Evolutionary conservation across 2,797 vertebrate genomes (phyloP).

Genomic region (Oryzias sinensis): DNA sequence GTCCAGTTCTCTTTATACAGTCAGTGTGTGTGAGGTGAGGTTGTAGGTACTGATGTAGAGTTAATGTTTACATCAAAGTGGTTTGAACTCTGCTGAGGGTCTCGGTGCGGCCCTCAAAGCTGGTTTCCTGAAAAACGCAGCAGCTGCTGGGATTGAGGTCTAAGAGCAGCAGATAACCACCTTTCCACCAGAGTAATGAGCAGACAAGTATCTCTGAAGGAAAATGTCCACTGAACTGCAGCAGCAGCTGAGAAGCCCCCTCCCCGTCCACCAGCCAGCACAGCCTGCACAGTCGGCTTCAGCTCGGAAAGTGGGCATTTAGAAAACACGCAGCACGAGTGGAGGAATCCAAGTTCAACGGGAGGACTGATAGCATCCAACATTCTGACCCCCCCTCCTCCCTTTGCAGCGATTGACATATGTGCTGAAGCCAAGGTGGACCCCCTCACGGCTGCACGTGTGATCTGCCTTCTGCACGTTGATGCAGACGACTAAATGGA

Average conservation of each 20-base stretch:
- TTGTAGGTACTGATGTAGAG: no score
- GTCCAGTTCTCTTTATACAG: no score
- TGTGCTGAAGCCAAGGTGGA: neutral
- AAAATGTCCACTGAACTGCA: constrained; percentile 3
- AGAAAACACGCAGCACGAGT: neutral
- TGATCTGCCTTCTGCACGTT: neutral
- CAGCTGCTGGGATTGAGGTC: no score
- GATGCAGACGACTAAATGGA: no score
- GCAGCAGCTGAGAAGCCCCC: neutral
- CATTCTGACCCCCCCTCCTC: no score
- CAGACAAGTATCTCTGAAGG: neutral
- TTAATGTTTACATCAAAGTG: no score
- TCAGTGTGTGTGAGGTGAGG: no score
- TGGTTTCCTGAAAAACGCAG: no score
- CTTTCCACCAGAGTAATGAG: neutral
- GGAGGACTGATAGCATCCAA: constrained; percentile 1
- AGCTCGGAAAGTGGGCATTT: neutral
- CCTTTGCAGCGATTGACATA: no score
- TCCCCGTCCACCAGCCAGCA: constrained; percentile 1
- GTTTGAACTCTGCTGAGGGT: no score
- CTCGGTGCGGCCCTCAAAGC: no score
- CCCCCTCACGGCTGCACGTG: neutral
- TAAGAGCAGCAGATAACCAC: neutral
- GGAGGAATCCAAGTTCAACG: neutral
- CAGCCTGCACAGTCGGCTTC: no score